These are phyloP conservation scores for Acrobasis consociella DNA, from an alignment of 2,888 invertebrate genomes.

Conservation along the genomic window DNA sequence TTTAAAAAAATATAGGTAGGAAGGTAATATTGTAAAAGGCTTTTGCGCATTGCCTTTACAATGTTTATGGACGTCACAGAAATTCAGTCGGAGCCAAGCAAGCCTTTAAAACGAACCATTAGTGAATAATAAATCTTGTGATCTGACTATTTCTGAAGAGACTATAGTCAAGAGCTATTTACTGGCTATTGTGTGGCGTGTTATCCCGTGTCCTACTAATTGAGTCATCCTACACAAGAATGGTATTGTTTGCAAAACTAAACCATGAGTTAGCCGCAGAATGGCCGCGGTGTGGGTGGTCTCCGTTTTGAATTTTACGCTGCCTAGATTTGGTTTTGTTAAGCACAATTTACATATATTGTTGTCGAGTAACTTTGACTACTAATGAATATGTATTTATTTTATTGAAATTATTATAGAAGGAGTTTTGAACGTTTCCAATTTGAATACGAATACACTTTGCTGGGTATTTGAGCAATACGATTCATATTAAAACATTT, in stretches of 20 bases:
- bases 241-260: conserved; percentile 77
- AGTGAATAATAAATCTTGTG: conserved; percentile 36
- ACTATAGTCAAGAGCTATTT: conserved; percentile 56
- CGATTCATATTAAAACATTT: background rate
- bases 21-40: too few species aligned
- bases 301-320: conserved; percentile 36
- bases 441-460: conserved; percentile 1
- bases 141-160: conserved; percentile 33
- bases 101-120: conserved; percentile 18
- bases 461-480: background rate
- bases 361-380: conserved; percentile 18
- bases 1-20: too few species aligned
- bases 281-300: conserved; percentile 66
- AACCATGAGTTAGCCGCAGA: conserved; percentile 60
- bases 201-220: conserved; percentile 72
- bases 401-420: conserved; percentile 9
- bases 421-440: background rate
- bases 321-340: conserved; percentile 29
- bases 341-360: conserved; percentile 20
- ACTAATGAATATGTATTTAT: conserved; percentile 19
- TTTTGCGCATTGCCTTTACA: background rate
- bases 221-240: conserved; percentile 75
- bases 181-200: conserved; percentile 65
- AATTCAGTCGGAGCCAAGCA: conserved; percentile 1
- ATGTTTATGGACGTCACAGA: background rate